Evolutionary conservation across 1,140 invertebrate genomes (phyloP).

Genomic region (Teleopsis dalmanni): DNA sequence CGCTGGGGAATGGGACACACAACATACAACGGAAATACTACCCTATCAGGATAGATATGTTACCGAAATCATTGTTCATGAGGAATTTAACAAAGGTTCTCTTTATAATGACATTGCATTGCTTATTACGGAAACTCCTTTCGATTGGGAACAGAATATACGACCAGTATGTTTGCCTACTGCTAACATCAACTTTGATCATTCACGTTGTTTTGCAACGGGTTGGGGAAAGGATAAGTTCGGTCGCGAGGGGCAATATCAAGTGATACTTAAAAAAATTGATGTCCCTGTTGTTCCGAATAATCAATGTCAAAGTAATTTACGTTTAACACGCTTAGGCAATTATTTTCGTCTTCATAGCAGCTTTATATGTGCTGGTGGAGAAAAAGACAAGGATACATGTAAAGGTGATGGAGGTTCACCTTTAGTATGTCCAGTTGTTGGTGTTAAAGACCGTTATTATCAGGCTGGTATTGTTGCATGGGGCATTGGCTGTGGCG

Average conservation of each 20-base stretch:
- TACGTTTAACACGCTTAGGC: constrained; percentile 56
- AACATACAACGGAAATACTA: background rate
- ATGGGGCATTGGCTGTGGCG: constrained; percentile 50
- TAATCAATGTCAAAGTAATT: constrained; percentile 47
- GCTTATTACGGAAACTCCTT: constrained; percentile 55
- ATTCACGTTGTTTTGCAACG: constrained; percentile 49
- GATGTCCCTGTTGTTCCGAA: constrained; percentile 54
- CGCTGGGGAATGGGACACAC: constrained; percentile 70
- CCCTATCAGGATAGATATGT: constrained; percentile 65
- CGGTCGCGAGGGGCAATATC: constrained; percentile 44
- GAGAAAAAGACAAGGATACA: constrained; percentile 58
- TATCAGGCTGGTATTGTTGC: constrained; percentile 54
- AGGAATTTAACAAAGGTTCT: constrained; percentile 49
- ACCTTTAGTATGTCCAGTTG: constrained; percentile 57
- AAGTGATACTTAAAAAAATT: constrained; percentile 55
- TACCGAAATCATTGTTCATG: constrained; percentile 44
- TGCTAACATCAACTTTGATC: constrained; percentile 2
- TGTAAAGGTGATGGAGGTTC: constrained; percentile 55
- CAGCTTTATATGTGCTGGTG: constrained; percentile 69
- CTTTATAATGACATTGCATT: constrained; percentile 60
- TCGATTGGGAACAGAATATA: constrained; percentile 56
- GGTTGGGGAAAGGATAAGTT: constrained; percentile 59
- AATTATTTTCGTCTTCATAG: constrained; percentile 52
- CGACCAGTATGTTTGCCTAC: constrained; percentile 67
- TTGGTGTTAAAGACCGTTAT: constrained; percentile 46